Conservation (phyloP, 1,140 invertebrate genomes). For the Cecropterus lyciades region DNA sequence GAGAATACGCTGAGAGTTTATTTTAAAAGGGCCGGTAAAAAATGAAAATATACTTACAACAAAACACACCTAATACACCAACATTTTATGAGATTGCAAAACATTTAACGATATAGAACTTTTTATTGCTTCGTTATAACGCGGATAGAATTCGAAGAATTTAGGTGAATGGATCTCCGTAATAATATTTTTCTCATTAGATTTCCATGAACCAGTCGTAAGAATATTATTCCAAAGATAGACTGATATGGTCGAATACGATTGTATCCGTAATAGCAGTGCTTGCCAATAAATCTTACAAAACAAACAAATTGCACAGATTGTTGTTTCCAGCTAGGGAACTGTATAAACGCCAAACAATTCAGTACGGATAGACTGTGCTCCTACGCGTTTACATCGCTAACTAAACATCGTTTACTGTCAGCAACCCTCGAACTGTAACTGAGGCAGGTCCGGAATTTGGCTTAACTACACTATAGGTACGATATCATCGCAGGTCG, state of each 20-base stretch:
- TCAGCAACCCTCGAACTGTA: slow-evolving; percentile 77
- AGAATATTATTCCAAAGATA: too few species aligned
- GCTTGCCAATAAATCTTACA: slow-evolving; percentile 23
- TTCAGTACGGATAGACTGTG: slow-evolving; percentile 51
- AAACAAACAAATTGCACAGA: slow-evolving; percentile 29
- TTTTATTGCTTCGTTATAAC: not conserved
- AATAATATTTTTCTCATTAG: too few species aligned
- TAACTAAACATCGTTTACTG: slow-evolving; percentile 78
- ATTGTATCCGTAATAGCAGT: slow-evolving; percentile 11
- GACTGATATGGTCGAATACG: not conserved
- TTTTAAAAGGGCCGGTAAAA: slow-evolving; percentile 4
- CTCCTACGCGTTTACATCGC: slow-evolving; percentile 59
- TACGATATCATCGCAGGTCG: slow-evolving; percentile 76
- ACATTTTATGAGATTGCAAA: not conserved
- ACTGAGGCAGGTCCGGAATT: slow-evolving; percentile 79
- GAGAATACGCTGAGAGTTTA: slow-evolving; percentile 5
- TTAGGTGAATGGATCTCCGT: too few species aligned
- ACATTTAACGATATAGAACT: not conserved
- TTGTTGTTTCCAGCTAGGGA: slow-evolving; percentile 33
- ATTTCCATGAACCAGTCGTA: too few species aligned
- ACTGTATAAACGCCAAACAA: slow-evolving; percentile 54
- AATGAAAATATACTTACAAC: not conserved
- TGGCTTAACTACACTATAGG: slow-evolving; percentile 64
- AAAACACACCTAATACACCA: not conserved
- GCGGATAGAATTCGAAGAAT: too few species aligned